Base-by-base conservation (phyloP, 2,888 invertebrate genomes). In the Tipula confusa region DNA sequence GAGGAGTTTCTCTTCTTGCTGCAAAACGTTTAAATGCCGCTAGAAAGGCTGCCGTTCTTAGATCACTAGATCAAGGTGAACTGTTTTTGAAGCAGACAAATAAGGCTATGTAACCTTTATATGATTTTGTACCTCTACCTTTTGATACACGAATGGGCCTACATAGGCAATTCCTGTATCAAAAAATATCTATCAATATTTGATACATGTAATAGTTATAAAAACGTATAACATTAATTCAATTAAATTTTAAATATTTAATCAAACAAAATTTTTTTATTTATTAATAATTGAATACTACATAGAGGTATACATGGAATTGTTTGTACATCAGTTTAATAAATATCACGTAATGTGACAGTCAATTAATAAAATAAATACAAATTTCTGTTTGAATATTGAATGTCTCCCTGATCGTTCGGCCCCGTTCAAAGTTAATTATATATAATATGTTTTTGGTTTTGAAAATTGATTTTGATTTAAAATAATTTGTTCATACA, bases 191-290 rank as follows among this genome's bases (percentile, higher is more conserved):
- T n/a, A n/a, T n/a, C n/a, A n/a, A n/a, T n/a, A n/a, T n/a, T n/a
- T n/a, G n/a, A n/a, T n/a, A n/a, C n/a, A n/a, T n/a, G n/a, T n/a
- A n/a, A n/a, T n/a, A n/a, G n/a, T n/a, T n/a, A n/a, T n/a, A n/a
- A n/a, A n/a, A n/a, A 64, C 64, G 24, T 64, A 18, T 43, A 64
- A 24, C 18, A 64, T 64, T 64, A 64, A 64, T 24, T 64, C 64
- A 64, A 64, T 64, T 64, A 64, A 64, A 64, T 64, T 64, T 64
- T 64, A 64, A 64, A 64, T 64, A 64, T 64, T 64, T 64, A 64
- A 64, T 64, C 64, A 24, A 64, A 24, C 24, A 24, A 64, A 24
- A 64, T 24, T 24, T 64, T n/a, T 7, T 64, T 18, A 64, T 64
- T 64, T 64, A 64, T 64, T 64, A 7, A 9, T 24, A 24, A 24